phyloP scores from a whole-genome alignment of 2,113 vertebrate species.

The Leucoraja erinaceus region DNA sequence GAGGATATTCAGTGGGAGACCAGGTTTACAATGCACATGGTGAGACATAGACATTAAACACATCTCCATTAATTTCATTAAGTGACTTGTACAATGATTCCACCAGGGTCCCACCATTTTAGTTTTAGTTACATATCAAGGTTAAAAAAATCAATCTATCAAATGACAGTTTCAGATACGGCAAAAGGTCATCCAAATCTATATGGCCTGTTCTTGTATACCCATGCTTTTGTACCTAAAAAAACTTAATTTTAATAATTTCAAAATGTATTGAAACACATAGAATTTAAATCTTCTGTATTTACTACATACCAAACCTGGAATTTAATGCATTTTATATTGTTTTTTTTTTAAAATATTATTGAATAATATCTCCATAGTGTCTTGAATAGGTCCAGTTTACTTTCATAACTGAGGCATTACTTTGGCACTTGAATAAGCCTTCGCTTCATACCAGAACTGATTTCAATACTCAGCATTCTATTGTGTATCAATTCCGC shows the following conservation, averaged over 20 bases:
- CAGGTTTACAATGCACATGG: background rate
- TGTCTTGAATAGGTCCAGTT: too few species aligned
- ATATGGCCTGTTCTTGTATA: background rate
- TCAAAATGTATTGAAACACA: too few species aligned
- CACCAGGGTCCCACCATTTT: background rate
- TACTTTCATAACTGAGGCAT: too few species aligned
- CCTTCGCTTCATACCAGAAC: too few species aligned
- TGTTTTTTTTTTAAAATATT: too few species aligned
- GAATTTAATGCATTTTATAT: background rate
- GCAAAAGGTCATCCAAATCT: background rate
- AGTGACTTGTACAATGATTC: background rate
- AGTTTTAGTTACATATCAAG: background rate
- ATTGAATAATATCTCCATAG: too few species aligned
- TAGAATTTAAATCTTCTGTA: background rate
- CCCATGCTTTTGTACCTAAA: background rate
- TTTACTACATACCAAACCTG: background rate
- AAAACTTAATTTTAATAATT: too few species aligned
- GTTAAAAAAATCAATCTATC: background rate
- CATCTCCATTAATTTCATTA: slow-evolving; percentile 11
- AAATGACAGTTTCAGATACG: background rate
- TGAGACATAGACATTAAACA: background rate
- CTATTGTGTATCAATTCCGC: too few species aligned
- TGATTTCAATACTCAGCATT: too few species aligned
- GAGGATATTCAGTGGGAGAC: background rate
- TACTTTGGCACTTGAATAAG: too few species aligned